Evolutionary conservation across 2,113 vertebrate species (phyloP).

Genomic region (Eretmodus cyanostictus): DNA sequence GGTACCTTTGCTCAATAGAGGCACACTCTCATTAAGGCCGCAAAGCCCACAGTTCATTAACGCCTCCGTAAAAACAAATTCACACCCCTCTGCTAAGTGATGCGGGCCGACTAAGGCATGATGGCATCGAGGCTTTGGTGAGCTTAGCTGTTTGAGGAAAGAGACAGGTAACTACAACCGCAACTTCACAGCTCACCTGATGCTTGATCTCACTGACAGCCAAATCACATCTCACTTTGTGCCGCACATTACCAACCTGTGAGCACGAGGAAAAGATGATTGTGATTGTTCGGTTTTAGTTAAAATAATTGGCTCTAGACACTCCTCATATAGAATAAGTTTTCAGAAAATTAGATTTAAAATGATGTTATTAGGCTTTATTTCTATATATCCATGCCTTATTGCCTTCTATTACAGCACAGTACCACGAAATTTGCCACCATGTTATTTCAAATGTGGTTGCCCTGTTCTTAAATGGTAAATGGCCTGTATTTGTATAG

Average conservation of each 20-base stretch:
- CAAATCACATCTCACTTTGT: conserved; percentile 17
- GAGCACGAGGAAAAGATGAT: background rate
- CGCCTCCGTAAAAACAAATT: conserved; percentile 68
- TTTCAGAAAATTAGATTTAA: background rate
- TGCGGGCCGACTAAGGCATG: background rate
- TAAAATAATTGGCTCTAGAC: background rate
- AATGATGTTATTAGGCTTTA: background rate
- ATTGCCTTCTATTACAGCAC: background rate
- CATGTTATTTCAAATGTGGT: conserved; percentile 18
- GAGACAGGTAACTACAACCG: conserved; percentile 8
- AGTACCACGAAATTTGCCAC: background rate
- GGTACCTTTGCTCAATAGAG: conserved; percentile 24
- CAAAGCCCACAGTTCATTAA: conserved; percentile 68
- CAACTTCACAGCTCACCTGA: conserved; percentile 41
- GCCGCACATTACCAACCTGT: background rate
- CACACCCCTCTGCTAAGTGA: conserved; percentile 59
- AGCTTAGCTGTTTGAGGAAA: background rate
- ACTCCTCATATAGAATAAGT: background rate
- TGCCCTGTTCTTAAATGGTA: conserved; percentile 13
- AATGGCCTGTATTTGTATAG: background rate
- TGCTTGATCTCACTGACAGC: background rate
- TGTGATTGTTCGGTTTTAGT: background rate
- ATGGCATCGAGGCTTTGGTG: background rate
- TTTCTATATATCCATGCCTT: background rate
- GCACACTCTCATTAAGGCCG: conserved; percentile 43